Evolutionary conservation across 2,888 invertebrate species (phyloP).

Genomic region (Trisateles emortualis): DNA sequence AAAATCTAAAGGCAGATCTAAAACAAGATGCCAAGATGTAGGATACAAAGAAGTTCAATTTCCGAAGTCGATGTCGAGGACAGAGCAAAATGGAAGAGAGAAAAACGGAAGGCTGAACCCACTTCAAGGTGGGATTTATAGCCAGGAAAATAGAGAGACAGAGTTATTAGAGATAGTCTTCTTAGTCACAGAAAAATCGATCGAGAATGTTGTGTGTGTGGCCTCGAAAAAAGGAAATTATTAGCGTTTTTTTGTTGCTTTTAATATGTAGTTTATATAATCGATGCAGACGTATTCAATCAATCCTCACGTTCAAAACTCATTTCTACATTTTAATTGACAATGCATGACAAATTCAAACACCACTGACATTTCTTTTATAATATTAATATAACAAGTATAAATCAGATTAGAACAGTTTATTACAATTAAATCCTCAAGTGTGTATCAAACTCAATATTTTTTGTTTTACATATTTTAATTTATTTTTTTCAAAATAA

Average conservation of each 20-base stretch:
- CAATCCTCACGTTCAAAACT: neutral
- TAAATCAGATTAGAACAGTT: neutral
- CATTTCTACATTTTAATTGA: constrained; percentile 7
- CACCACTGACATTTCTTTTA: neutral
- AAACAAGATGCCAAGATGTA: no score
- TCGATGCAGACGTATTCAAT: neutral
- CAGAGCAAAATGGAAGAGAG: no score
- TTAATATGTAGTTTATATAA: neutral
- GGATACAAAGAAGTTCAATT: no score
- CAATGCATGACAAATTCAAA: constrained; percentile 3
- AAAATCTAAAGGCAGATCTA: no score
- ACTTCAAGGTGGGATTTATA: no score
- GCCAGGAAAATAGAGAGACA: no score
- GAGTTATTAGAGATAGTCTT: no score
- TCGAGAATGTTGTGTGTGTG: no score
- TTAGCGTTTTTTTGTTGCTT: neutral
- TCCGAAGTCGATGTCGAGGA: no score
- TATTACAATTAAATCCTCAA: constrained; percentile 16
- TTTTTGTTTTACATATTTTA: constrained; percentile 6
- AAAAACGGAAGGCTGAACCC: no score
- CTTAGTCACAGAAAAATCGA: no score
- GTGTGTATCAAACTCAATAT: constrained; percentile 16
- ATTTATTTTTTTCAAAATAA: constrained; percentile 43
- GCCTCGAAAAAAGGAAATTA: no score
- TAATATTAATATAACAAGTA: neutral